Evolutionary conservation across 2,113 vertebrate species (phyloP).

Genomic region (Phoenicopterus ruber): DNA sequence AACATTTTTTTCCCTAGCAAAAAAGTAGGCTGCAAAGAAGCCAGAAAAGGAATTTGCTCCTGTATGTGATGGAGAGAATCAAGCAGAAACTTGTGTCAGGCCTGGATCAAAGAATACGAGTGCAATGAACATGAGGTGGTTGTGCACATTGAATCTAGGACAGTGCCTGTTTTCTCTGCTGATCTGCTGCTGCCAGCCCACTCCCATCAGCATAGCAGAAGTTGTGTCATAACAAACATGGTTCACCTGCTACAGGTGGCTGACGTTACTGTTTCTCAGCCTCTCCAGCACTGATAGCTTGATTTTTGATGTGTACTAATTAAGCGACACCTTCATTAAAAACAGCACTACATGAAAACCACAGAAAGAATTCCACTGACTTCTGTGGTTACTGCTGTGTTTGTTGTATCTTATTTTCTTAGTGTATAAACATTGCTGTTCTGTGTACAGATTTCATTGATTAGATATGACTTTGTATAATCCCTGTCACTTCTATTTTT

Average conservation of each 20-base stretch:
- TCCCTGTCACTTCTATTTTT: background rate
- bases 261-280: background rate
- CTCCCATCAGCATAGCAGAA: background rate
- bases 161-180: background rate
- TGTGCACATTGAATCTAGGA: background rate
- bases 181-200: slow-evolving; percentile 10
- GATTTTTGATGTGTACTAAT: background rate
- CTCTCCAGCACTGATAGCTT: background rate
- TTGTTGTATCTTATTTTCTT: background rate
- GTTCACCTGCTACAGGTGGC: background rate
- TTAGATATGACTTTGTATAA: background rate
- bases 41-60: background rate
- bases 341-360: background rate
- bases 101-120: background rate
- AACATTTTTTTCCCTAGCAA: background rate
- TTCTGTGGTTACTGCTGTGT: background rate
- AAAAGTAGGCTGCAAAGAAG: background rate
- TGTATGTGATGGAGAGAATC: background rate
- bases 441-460: background rate
- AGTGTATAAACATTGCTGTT: background rate
- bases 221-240: background rate
- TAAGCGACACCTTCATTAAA: background rate
- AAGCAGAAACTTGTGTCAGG: background rate
- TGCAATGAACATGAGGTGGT: background rate
- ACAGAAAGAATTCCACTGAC: background rate